Base-by-base conservation (phyloP, 2,113 vertebrate genomes). In the Myrmecophaga tridactyla region DNA sequence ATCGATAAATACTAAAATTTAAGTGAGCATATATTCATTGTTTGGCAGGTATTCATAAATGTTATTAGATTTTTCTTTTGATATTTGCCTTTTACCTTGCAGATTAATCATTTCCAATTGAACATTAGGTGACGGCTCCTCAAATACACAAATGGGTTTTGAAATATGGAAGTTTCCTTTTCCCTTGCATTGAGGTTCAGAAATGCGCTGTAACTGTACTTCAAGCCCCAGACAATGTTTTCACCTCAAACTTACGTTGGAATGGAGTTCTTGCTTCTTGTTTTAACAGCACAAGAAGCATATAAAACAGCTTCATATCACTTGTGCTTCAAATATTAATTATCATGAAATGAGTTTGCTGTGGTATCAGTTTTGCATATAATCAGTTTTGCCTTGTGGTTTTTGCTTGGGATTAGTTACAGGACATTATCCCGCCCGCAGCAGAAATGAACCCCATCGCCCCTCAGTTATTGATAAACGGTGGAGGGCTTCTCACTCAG, bases 191-290 rank as follows among this genome's bases (percentile, higher is more conserved):
- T 8, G 58, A 58, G 25, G 48, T 29, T 60, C 69, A 18, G 13
- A 51, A 56, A 3, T 29, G 10, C 48, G 11, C 23, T 5, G 23
- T 10, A 41, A 1, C 46, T n/a, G 29, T 1, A 9, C 70, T 39
- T 9, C 3, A 46, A 67, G 14, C 11, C 8, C 8, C 29, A 1
- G 72, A 73, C 56, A 60, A 0, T 0, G 1, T 11, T 7, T 86
- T 72, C 56, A 36, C 46, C 11, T 20, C 46, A 14, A 0, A 12
- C 25, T 21, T n/a, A 0, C n/a, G 10, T 14, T 1, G 36, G 9
- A 20, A 9, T 4, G 31, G 46, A 0, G 48, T 2, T 5, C 7
- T 20, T 3, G 1, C 20, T 53, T 11, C 9, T 0, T 3, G 21
- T 60, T 70, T 23, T 17, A 34, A 25, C 12, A 12, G 56, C 56